A percentile compares a stretch with the other conserved stretches of the same genome.
Conservation (phyloP, 2,888 invertebrate species). For the Alloscopus bannaensis region DNA sequence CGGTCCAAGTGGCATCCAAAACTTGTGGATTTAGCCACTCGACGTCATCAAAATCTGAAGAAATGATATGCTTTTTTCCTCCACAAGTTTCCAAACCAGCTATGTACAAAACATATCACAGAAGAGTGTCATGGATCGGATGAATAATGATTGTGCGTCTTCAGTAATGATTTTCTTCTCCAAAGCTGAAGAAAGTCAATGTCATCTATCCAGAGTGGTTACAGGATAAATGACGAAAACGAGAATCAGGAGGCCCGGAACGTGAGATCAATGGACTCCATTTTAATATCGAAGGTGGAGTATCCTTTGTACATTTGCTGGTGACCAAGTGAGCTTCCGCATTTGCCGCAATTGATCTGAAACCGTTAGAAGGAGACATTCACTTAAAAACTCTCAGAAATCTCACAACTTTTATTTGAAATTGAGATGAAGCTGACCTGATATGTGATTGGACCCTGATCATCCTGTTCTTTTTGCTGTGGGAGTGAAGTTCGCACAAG, state of each 20-base stretch:
- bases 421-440: background rate
- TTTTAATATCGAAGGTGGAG: slow-evolving; percentile 8
- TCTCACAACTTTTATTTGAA: slow-evolving; percentile 17
- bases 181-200: too few species aligned
- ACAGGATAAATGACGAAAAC: slow-evolving; percentile 65
- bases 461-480: background rate
- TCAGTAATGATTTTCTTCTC: too few species aligned
- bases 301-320: slow-evolving; percentile 16
- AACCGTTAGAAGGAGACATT: background rate
- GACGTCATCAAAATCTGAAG: slow-evolving; percentile 29
- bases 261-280: slow-evolving; percentile 26
- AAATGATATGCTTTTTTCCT: background rate
- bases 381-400: background rate
- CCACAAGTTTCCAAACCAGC: too few species aligned
- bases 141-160: too few species aligned
- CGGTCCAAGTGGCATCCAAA: slow-evolving; percentile 1
- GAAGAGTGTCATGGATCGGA: too few species aligned
- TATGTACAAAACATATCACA: too few species aligned
- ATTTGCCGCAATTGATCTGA: slow-evolving; percentile 63
- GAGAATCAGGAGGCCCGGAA: slow-evolving; percentile 52
- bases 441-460: background rate
- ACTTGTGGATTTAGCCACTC: slow-evolving; percentile 15
- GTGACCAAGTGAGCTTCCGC: slow-evolving; percentile 54
- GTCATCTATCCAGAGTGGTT: slow-evolving; percentile 37
- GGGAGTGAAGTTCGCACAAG: slow-evolving; percentile 11